phyloP scores from a whole-genome alignment of 2,113 vertebrate genomes.

The Hypanus sabinus region DNA sequence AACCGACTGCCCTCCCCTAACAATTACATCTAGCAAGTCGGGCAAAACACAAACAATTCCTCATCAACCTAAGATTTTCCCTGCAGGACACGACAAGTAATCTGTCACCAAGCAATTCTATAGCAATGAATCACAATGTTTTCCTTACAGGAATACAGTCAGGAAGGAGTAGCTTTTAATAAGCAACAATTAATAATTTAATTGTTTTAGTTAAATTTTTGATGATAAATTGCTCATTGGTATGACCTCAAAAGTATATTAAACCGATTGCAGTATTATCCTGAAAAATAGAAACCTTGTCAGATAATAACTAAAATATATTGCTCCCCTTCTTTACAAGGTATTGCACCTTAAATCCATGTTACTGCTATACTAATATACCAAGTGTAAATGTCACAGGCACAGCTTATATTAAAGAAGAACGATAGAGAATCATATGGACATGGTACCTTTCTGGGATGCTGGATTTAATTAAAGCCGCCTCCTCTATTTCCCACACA shows the following conservation, averaged over 20 bases:
- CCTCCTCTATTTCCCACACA: conserved; percentile 1
- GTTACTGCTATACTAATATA: not conserved
- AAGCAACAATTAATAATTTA: not conserved
- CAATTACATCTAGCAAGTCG: not conserved
- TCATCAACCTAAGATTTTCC: not conserved
- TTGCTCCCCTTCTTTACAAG: not conserved
- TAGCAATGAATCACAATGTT: not conserved
- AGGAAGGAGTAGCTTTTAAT: not conserved
- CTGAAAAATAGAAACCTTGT: not conserved
- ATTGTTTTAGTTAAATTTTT: not conserved
- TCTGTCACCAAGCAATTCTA: not conserved
- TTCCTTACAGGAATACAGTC: not conserved
- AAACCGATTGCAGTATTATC: not conserved
- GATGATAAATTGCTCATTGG: not conserved
- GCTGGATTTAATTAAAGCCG: not conserved
- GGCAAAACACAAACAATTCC: not conserved
- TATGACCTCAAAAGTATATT: not conserved
- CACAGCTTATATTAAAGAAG: not conserved
- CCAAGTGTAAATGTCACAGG: not conserved
- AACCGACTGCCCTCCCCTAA: too few relatives aligned
- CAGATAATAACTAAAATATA: not conserved
- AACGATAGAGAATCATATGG: not conserved
- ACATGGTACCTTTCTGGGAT: not conserved
- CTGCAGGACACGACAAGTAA: not conserved
- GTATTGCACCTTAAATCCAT: not conserved